phyloP scores from a whole-genome alignment of 2,888 invertebrate species.

The Abrostola tripartita region DNA sequence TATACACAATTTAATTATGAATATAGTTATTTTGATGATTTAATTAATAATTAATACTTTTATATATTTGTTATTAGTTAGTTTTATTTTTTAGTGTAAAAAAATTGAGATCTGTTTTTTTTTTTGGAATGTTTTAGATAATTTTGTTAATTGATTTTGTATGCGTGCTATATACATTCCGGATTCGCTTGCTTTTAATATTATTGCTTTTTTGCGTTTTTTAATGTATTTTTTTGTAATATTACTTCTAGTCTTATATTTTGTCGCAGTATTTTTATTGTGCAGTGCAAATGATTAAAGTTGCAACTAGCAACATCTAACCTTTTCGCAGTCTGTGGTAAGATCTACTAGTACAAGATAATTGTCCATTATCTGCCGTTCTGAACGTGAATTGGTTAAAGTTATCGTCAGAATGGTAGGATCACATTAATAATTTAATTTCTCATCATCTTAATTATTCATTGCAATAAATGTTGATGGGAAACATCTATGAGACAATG shows the following conservation, averaged over 20 bases:
- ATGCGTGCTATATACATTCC: constrained; percentile 48
- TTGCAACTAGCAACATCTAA: neutral
- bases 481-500: too few relatives aligned
- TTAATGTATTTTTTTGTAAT: constrained; percentile 33
- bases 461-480: too few relatives aligned
- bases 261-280: constrained; percentile 10
- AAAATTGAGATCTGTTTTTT: constrained; percentile 41
- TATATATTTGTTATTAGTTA: neutral
- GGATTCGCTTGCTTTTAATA: constrained; percentile 42
- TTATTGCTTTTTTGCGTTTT: constrained; percentile 32
- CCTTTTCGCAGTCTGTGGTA: too few relatives aligned
- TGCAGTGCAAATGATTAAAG: neutral
- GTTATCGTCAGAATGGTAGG: too few relatives aligned
- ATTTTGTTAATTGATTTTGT: constrained; percentile 7
- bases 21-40: constrained; percentile 1
- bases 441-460: too few relatives aligned
- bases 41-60: neutral
- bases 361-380: too few relatives aligned
- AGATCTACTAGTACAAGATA: too few relatives aligned
- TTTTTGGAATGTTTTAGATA: constrained; percentile 29
- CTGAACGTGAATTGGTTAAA: too few relatives aligned
- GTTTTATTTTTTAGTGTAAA: neutral
- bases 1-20: constrained; percentile 22
- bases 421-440: too few relatives aligned
- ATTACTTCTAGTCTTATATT: constrained; percentile 35